These are phyloP conservation scores for Anolis sagrei DNA, from an alignment of 2,113 vertebrate genomes.

Conservation along the genomic window DNA sequence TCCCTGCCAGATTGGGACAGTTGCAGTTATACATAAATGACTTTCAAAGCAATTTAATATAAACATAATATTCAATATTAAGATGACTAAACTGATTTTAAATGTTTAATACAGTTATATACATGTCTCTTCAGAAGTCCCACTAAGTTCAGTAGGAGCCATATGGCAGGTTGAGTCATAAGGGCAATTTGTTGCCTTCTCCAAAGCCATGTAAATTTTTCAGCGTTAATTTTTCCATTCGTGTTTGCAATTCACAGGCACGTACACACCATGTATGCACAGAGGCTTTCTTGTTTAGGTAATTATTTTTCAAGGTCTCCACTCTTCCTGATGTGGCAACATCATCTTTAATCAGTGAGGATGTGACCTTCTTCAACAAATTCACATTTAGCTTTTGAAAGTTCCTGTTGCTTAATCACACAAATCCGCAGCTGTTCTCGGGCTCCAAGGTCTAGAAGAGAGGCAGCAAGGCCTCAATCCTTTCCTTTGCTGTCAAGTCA, in stretches of 20 bases:
- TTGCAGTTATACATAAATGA: too few species aligned
- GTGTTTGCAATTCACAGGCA: not conserved
- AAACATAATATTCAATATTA: too few species aligned
- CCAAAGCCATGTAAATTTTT: not conserved
- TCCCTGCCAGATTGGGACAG: too few species aligned
- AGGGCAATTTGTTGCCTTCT: not conserved
- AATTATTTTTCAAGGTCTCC: constrained; percentile 23
- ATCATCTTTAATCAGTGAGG: constrained; percentile 26
- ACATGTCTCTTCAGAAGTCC: too few species aligned
- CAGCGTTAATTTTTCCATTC: not conserved
- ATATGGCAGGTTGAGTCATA: not conserved
- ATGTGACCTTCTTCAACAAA: constrained; percentile 25
- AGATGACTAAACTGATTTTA: too few species aligned
- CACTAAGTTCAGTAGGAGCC: not conserved
- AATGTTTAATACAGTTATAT: too few species aligned
- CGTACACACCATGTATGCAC: not conserved
- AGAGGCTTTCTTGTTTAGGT: not conserved
- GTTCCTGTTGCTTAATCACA: constrained; percentile 20
- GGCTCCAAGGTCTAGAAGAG: constrained; percentile 23
- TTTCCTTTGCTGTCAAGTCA: not conserved
- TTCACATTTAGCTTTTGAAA: constrained; percentile 20
- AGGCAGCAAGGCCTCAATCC: constrained; percentile 17
- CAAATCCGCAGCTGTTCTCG: constrained; percentile 21
- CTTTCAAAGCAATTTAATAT: too few species aligned
- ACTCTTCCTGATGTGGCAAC: not conserved